A percentile compares a stretch with the other conserved stretches of the same genome.
Conservation (phyloP, 2,888 invertebrate genomes). For the Rhimphoctona megacephalus region DNA sequence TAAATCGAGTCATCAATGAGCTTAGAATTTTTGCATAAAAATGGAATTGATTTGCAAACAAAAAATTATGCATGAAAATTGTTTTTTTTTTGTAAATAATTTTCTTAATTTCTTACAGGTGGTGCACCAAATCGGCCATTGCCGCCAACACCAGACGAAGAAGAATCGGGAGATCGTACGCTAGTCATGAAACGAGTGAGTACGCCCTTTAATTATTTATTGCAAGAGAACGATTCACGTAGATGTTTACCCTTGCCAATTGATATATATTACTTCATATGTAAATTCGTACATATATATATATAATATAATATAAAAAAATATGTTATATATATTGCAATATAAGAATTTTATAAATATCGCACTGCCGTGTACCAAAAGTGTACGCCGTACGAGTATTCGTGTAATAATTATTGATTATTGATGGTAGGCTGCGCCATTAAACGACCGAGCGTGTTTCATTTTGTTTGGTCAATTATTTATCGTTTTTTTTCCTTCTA, state of each 20-base stretch:
- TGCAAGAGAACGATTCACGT: conserved; percentile 75
- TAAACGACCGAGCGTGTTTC: conserved; percentile 60
- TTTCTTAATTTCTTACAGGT: conserved; percentile 83
- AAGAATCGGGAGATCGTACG: conserved; percentile 94
- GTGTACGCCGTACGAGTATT: conserved; percentile 68
- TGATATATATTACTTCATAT: conserved; percentile 46
- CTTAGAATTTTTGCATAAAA: not conserved
- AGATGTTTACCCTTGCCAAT: conserved; percentile 67
- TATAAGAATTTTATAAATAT: conserved; percentile 67
- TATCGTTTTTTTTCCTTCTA: conserved; percentile 22
- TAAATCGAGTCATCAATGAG: not conserved
- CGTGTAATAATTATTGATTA: conserved; percentile 62
- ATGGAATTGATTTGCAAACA: not conserved
- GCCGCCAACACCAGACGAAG: conserved; percentile 97
- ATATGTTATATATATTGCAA: conserved; percentile 45
- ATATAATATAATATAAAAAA: conserved; percentile 44
- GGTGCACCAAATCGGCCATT: conserved; percentile 96
- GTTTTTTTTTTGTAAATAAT: conserved; percentile 5
- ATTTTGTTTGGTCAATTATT: conserved; percentile 29
- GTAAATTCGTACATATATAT: conserved; percentile 42
- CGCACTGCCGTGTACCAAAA: conserved; percentile 68
- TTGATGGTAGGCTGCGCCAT: conserved; percentile 72
- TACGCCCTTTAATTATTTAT: conserved; percentile 75
- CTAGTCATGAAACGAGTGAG: conserved; percentile 97
- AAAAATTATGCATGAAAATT: not conserved